These are phyloP conservation scores for Sphaerodactylus townsendi DNA, from an alignment of 2,113 vertebrate species.

Conservation along the genomic window DNA sequence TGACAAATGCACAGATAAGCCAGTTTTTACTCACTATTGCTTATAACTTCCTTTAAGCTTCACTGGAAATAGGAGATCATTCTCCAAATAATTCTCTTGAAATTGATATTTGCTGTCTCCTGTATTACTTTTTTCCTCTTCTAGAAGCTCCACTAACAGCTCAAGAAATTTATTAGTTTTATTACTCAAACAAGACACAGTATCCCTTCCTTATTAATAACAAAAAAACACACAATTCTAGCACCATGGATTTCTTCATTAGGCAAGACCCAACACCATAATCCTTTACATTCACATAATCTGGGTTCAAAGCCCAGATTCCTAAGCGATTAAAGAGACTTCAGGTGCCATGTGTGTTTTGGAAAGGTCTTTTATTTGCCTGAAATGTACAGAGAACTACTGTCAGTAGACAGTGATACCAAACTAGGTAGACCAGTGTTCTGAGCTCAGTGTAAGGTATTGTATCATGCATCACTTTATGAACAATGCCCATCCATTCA, in stretches of 20 bases:
- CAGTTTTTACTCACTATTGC: not conserved
- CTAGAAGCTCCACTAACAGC: not conserved
- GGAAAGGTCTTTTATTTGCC: too few species aligned
- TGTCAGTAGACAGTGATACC: too few species aligned
- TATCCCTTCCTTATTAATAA: not conserved
- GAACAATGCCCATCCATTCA: too few species aligned
- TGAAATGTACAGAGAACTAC: too few species aligned
- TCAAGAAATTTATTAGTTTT: too few species aligned
- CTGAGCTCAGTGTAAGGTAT: too few species aligned
- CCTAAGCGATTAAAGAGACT: too few species aligned
- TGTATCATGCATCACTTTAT: too few species aligned
- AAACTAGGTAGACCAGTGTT: too few species aligned
- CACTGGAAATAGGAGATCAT: not conserved
- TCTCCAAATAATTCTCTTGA: not conserved
- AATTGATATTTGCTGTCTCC: not conserved
- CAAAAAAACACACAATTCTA: not conserved
- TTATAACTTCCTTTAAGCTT: not conserved
- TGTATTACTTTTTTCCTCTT: not conserved
- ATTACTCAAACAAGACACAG: not conserved
- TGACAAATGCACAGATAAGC: conserved; percentile 14
- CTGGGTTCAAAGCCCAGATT: too few species aligned
- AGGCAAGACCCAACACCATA: not conserved
- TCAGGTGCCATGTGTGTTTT: too few species aligned
- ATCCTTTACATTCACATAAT: too few species aligned
- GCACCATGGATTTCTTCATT: not conserved